A percentile compares a stretch with the other conserved stretches of the same genome.
These are phyloP conservation scores for Nyleta sp. DNA, from an alignment of 2,888 invertebrate species.

Conservation along the genomic window DNA sequence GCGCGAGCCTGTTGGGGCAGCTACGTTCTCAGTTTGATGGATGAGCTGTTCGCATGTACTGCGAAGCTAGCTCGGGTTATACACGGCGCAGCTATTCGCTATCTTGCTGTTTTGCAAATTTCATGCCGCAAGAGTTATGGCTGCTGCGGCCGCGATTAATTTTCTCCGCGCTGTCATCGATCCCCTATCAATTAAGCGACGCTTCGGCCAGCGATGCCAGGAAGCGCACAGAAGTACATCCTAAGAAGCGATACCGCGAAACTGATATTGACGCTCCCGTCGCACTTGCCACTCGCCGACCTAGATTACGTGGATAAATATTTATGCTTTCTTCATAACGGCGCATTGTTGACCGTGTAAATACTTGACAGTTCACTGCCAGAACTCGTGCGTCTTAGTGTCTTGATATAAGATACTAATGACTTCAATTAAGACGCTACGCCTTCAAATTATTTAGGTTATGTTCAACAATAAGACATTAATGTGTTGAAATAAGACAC, in stretches of 20 bases:
- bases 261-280: conserved; percentile 34
- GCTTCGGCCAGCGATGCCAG: conserved; percentile 44
- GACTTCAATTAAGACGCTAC: too few relatives aligned
- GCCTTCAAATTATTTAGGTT: too few relatives aligned
- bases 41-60: conserved; percentile 80
- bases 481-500: too few relatives aligned
- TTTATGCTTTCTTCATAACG: conserved; percentile 5
- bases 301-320: conserved; percentile 22
- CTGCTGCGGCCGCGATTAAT: conserved; percentile 71
- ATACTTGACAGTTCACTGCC: background rate
- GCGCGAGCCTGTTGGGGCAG: conserved; percentile 59
- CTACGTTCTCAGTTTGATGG: conserved; percentile 78
- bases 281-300: conserved; percentile 1
- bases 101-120: conserved; percentile 80
- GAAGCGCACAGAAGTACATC: conserved; percentile 38
- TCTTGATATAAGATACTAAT: too few relatives aligned
- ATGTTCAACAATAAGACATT: too few relatives aligned
- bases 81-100: conserved; percentile 73
- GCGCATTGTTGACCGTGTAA: background rate
- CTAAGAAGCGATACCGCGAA: conserved; percentile 40
- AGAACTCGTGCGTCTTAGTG: too few relatives aligned
- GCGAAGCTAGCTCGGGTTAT: conserved; percentile 70
- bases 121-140: conserved; percentile 74
- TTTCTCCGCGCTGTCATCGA: conserved; percentile 71
- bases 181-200: conserved; percentile 74